phyloP scores from a whole-genome alignment of 2,888 invertebrate species.

The Congeria kusceri region DNA sequence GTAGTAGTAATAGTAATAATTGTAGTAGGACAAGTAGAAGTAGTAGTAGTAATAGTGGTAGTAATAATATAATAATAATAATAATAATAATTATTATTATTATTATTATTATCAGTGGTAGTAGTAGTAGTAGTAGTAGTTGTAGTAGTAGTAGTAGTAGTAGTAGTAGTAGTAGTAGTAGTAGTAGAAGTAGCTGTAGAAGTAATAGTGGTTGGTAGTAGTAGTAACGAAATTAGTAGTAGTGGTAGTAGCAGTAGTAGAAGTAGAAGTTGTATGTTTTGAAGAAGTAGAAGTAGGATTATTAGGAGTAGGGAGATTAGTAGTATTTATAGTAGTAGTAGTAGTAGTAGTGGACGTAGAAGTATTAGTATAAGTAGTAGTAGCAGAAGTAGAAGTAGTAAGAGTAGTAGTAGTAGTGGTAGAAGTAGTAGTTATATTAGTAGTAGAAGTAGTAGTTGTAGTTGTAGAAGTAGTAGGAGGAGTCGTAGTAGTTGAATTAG shows the following conservation, averaged over 20 bases:
- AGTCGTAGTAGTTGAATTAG: constrained; percentile 6
- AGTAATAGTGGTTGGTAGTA: no score
- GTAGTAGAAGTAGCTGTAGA: not conserved
- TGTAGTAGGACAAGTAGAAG: not conserved
- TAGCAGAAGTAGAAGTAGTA: not conserved
- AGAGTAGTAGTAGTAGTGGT: not conserved
- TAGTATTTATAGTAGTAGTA: no score
- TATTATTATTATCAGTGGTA: not conserved
- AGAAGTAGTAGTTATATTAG: not conserved
- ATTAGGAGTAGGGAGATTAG: no score
- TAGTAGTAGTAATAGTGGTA: not conserved
- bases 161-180: not conserved
- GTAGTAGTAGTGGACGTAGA: no score
- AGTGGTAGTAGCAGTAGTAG: constrained; percentile 6
- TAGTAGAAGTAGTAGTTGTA: constrained; percentile 1
- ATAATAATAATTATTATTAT: not conserved
- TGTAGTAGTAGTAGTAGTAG: no score
- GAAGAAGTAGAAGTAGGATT: no score
- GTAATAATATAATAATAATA: not conserved
- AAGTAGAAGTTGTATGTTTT: no score
- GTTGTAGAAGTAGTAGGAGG: constrained; percentile 7
- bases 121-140: not conserved
- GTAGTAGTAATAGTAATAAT: not conserved
- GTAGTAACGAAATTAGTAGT: no score
- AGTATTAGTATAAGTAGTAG: not conserved